Conservation (phyloP, 2,888 invertebrate genomes). For the Apotomis capreana region DNA sequence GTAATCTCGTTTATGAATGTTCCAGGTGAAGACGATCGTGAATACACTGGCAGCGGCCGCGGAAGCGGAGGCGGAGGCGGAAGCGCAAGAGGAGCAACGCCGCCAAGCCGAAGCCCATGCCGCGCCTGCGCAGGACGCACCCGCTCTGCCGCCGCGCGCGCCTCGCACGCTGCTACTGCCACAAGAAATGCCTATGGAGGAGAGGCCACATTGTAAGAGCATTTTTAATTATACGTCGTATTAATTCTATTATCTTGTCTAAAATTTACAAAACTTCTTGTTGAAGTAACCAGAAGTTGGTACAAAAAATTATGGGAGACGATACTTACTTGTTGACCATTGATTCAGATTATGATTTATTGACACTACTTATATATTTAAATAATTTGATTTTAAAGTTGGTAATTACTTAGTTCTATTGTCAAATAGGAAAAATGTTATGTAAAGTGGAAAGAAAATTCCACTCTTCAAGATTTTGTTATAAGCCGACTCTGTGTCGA, state of each 20-base stretch:
- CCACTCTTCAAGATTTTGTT: too few relatives aligned
- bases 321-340: too few relatives aligned
- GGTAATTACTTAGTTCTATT: too few relatives aligned
- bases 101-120: slow-evolving; percentile 55
- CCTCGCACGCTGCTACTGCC: slow-evolving; percentile 84
- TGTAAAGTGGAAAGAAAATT: too few relatives aligned
- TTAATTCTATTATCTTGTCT: not conserved
- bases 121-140: slow-evolving; percentile 68
- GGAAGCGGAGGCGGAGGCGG: slow-evolving; percentile 65
- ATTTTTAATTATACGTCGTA: not conserved
- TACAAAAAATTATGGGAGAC: too few relatives aligned
- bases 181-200: slow-evolving; percentile 83
- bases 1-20: not conserved
- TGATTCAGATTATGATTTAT: too few relatives aligned
- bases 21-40: slow-evolving; percentile 76
- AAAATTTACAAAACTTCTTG: too few relatives aligned
- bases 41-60: slow-evolving; percentile 72
- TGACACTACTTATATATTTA: too few relatives aligned
- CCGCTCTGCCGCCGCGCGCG: slow-evolving; percentile 74
- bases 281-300: too few relatives aligned
- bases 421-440: too few relatives aligned
- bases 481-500: too few relatives aligned
- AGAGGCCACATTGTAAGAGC: slow-evolving; percentile 90
- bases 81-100: slow-evolving; percentile 59
- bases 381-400: too few relatives aligned